phyloP scores from a whole-genome alignment of 2,888 invertebrate species.

The Leptinotarsa juncta region DNA sequence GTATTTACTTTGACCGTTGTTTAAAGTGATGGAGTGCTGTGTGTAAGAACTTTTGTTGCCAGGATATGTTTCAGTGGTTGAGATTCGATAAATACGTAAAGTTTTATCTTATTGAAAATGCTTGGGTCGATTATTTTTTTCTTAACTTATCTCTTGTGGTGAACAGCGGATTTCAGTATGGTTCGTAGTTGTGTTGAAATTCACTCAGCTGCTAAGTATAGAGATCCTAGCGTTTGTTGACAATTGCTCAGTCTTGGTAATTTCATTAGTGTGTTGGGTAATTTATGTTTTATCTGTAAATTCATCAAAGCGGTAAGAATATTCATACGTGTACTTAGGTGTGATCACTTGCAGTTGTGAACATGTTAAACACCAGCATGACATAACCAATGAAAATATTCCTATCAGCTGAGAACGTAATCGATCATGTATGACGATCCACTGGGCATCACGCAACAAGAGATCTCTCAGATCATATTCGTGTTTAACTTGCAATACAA shows the following conservation, averaged over 20 bases:
- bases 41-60: slow-evolving; percentile 19
- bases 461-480: too few species aligned
- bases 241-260: background rate
- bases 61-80: slow-evolving; percentile 11
- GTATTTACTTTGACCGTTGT: slow-evolving; percentile 95
- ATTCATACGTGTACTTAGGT: too few species aligned
- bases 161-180: background rate
- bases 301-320: too few species aligned
- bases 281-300: too few species aligned
- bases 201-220: background rate
- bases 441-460: too few species aligned
- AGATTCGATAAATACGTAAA: slow-evolving; percentile 21
- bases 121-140: slow-evolving; percentile 3
- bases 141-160: slow-evolving; percentile 4
- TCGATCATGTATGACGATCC: too few species aligned
- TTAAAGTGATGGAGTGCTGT: slow-evolving; percentile 78
- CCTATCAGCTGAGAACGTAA: too few species aligned
- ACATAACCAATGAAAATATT: too few species aligned
- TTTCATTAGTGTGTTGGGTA: background rate
- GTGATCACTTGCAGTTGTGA: too few species aligned
- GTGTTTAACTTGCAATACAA: too few species aligned
- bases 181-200: background rate
- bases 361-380: too few species aligned
- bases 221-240: background rate
- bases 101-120: slow-evolving; percentile 29